phyloP scores from a whole-genome alignment of 2,888 invertebrate species.

The Chromoteleia sp. region DNA sequence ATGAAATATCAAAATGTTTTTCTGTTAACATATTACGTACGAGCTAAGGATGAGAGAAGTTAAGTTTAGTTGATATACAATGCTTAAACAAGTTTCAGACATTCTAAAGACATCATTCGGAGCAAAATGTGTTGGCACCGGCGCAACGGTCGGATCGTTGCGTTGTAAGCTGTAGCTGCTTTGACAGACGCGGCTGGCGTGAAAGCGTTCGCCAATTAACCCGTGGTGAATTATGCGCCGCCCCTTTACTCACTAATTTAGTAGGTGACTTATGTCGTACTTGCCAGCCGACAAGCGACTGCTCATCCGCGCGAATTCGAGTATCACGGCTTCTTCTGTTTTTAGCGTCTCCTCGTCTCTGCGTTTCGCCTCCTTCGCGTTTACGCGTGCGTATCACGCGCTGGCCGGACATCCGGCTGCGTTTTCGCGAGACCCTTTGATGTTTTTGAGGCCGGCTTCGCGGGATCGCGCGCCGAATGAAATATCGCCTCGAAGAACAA shows the following conservation, averaged over 20 bases:
- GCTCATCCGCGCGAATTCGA: conserved; percentile 64
- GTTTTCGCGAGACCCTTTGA: conserved; percentile 76
- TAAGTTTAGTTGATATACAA: conserved; percentile 66
- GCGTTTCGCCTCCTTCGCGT: conserved; percentile 31
- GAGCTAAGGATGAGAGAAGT: conserved; percentile 48
- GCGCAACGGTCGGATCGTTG: conserved; percentile 56
- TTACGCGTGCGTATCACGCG: conserved; percentile 51
- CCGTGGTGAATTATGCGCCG: conserved; percentile 83
- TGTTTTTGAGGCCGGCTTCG: conserved; percentile 78
- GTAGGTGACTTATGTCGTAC: conserved; percentile 83
- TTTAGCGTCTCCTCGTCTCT: conserved; percentile 51
- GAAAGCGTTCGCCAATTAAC: conserved; percentile 85
- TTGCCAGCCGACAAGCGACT: conserved; percentile 72
- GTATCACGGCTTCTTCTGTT: conserved; percentile 62
- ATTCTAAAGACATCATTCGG: conserved; percentile 68
- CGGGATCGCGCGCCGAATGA: conserved; percentile 81
- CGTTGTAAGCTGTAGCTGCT: conserved; percentile 78
- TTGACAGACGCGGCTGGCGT: conserved; percentile 83
- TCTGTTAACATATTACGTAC: conserved; percentile 56
- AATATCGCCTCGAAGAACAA: conserved; percentile 77
- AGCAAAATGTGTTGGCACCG: conserved; percentile 61
- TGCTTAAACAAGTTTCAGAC: conserved; percentile 64
- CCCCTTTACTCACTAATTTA: conserved; percentile 82
- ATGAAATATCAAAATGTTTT: conserved; percentile 47
- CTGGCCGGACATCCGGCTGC: conserved; percentile 81